phyloP scores from a whole-genome alignment of 2,888 invertebrate genomes.

The Brachypterus glaber region DNA sequence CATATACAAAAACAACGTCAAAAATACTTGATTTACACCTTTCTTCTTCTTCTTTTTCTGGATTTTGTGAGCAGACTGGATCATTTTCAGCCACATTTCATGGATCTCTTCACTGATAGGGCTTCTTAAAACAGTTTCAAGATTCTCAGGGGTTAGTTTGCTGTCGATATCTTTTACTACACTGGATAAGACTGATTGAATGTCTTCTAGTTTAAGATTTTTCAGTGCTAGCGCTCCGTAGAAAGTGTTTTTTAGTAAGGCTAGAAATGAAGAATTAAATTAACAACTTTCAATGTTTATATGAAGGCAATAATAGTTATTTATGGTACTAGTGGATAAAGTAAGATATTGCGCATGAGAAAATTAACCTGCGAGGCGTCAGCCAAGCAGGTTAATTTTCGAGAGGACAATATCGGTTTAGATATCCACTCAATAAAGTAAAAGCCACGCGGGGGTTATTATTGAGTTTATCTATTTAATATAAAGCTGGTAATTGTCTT shows the following conservation, averaged over 20 bases:
- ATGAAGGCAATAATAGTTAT: too few species aligned
- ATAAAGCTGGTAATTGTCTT: too few species aligned
- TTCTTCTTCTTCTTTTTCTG: constrained; percentile 41
- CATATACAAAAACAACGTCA: constrained; percentile 61
- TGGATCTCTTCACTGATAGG: constrained; percentile 49
- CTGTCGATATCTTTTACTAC: constrained; percentile 51
- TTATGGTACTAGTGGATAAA: too few species aligned
- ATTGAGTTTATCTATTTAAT: too few species aligned
- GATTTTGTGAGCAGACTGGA: constrained; percentile 45
- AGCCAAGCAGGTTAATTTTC: too few species aligned
- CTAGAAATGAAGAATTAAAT: too few species aligned
- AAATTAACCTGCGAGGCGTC: too few species aligned
- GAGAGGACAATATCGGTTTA: too few species aligned
- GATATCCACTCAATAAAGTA: too few species aligned
- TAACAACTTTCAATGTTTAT: too few species aligned
- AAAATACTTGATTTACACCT: constrained; percentile 54
- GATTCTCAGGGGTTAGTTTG: constrained; percentile 43
- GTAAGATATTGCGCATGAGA: too few species aligned
- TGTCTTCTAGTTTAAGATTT: constrained; percentile 53
- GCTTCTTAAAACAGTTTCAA: constrained; percentile 46
- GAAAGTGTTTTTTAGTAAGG: constrained; percentile 57
- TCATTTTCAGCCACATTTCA: constrained; percentile 55
- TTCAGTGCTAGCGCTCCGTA: constrained; percentile 61
- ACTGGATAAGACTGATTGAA: constrained; percentile 49
- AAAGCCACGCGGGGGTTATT: too few species aligned